Evolutionary conservation across 2,113 vertebrate species (phyloP).

Genomic region (Siniperca chuatsi): DNA sequence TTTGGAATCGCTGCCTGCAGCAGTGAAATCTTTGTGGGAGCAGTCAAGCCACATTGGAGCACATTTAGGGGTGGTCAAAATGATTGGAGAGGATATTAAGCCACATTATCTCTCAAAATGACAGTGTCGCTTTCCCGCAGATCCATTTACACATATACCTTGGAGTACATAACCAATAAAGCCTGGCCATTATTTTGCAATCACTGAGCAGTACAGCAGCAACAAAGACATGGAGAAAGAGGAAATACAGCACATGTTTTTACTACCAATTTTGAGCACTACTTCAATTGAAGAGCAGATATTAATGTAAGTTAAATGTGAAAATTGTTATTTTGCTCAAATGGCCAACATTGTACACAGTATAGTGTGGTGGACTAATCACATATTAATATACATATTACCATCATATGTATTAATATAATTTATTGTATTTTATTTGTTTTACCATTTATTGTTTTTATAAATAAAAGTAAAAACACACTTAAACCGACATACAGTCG

Average conservation of each 20-base stretch:
- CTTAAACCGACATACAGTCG: background rate
- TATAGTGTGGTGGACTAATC: background rate
- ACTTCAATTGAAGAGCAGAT: too few species aligned
- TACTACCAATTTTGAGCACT: conserved; percentile 4
- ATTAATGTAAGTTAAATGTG: background rate
- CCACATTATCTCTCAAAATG: conserved; percentile 65
- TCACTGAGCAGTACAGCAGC: conserved; percentile 38
- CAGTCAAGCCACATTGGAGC: conserved; percentile 71
- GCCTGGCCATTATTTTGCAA: conserved; percentile 51
- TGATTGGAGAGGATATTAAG: conserved; percentile 68
- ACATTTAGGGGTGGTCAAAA: conserved; percentile 59
- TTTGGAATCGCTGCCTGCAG: conserved; percentile 58
- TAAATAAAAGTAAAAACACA: background rate
- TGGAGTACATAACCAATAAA: conserved; percentile 51
- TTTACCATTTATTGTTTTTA: background rate
- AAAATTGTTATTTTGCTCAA: background rate
- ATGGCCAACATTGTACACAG: background rate
- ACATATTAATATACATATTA: background rate
- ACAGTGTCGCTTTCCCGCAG: conserved; percentile 36
- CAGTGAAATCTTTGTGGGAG: conserved; percentile 48
- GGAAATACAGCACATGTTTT: conserved; percentile 29
- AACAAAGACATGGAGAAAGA: conserved; percentile 3
- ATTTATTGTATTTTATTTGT: background rate
- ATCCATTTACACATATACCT: conserved; percentile 54
- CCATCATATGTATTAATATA: background rate